These are phyloP conservation scores for Onthophagus taurus DNA, from an alignment of 1,140 invertebrate species.

Conservation along the genomic window DNA sequence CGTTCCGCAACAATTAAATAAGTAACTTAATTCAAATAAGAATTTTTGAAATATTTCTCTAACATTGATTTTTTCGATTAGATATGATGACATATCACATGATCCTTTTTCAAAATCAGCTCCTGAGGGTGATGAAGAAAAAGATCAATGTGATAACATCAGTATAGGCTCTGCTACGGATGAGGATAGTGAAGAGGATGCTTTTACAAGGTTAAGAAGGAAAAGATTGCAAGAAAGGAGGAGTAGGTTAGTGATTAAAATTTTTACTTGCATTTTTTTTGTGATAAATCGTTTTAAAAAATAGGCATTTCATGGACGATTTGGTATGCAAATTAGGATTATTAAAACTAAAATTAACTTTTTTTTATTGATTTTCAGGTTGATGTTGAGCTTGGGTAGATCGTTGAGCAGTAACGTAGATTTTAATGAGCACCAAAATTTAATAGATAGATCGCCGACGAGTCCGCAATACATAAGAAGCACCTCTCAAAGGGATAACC, in stretches of 20 bases:
- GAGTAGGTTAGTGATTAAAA: constrained; percentile 23
- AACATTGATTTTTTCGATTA: neutral
- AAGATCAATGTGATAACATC: constrained; percentile 20
- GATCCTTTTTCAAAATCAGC: neutral
- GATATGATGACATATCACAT: neutral
- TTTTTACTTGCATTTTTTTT: neutral
- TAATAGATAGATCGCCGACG: too few relatives aligned
- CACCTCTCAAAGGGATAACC: too few relatives aligned
- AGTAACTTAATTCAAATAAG: constrained; percentile 3
- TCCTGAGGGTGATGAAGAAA: neutral
- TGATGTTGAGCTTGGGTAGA: constrained; percentile 17
- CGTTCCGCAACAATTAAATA: constrained; percentile 32
- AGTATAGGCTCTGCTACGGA: constrained; percentile 32
- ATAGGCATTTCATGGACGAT: neutral
- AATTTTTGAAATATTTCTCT: neutral
- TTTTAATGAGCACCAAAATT: too few relatives aligned
- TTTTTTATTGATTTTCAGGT: constrained; percentile 10
- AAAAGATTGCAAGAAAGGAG: constrained; percentile 29
- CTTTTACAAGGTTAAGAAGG: constrained; percentile 30
- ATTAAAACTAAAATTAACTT: neutral
- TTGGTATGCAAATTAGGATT: neutral
- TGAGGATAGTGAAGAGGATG: constrained; percentile 26
- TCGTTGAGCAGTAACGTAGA: constrained; percentile 15
- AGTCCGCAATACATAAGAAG: too few relatives aligned
- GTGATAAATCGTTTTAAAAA: neutral